These are phyloP conservation scores for Cryptoleucopteryx plumbea DNA, from an alignment of 2,113 vertebrate species.

Conservation along the genomic window DNA sequence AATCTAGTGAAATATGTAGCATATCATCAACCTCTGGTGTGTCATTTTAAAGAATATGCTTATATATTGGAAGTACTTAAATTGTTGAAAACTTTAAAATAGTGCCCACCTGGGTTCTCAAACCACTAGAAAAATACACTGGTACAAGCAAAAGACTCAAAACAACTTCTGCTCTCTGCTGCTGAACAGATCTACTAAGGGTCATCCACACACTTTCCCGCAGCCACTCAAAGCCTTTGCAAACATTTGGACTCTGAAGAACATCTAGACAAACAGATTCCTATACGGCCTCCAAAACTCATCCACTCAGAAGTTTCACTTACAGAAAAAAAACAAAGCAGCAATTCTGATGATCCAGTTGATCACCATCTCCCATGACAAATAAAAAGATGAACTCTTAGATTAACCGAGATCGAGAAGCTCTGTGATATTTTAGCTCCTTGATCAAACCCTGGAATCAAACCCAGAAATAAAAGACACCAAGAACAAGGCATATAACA, in stretches of 20 bases:
- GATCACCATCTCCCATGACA: neutral
- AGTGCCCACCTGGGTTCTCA: neutral
- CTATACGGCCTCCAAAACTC: neutral
- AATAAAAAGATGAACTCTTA: neutral
- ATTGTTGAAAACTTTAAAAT: neutral
- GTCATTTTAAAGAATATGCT: constrained; percentile 32
- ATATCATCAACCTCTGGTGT: constrained; percentile 40
- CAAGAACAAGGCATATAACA: neutral
- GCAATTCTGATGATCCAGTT: neutral
- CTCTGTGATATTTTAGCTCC: neutral
- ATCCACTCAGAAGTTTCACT: neutral
- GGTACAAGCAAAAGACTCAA: neutral
- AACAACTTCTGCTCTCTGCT: neutral
- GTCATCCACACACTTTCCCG: neutral
- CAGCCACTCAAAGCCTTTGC: neutral
- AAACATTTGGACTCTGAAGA: constrained; percentile 23
- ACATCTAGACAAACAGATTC: constrained; percentile 2
- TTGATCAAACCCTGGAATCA: neutral
- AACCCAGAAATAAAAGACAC: neutral
- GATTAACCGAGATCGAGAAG: neutral
- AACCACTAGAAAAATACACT: neutral
- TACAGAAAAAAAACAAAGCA: neutral
- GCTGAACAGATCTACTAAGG: neutral
- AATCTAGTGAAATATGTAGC: constrained; percentile 49
- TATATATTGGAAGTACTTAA: constrained; percentile 10